These are phyloP conservation scores for Parascotia fuliginaria DNA, from an alignment of 2,888 invertebrate species.

Conservation along the genomic window DNA sequence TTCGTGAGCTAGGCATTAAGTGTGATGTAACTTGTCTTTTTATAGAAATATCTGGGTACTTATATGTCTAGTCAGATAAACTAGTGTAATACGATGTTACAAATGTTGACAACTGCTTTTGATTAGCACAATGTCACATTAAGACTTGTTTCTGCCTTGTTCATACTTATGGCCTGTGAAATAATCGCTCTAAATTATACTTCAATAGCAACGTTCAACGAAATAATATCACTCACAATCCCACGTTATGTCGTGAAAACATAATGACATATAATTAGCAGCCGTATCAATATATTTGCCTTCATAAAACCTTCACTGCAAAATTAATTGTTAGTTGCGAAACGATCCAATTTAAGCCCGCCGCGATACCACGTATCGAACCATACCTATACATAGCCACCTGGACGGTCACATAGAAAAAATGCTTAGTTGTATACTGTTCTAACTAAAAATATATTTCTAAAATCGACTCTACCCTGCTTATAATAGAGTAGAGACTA, in stretches of 20 bases:
- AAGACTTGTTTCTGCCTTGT: no score
- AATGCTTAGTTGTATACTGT: constrained; percentile 59
- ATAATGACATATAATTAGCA: constrained; percentile 36
- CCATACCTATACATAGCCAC: constrained; percentile 84
- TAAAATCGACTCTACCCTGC: constrained; percentile 59
- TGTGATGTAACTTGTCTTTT: no score
- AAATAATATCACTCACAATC: constrained; percentile 24
- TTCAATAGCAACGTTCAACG: constrained; percentile 14
- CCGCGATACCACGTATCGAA: constrained; percentile 72
- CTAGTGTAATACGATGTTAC: no score
- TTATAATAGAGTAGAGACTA: constrained; percentile 56
- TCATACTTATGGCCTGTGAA: neutral
- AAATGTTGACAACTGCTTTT: no score
- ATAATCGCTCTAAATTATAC: constrained; percentile 9
- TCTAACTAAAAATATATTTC: constrained; percentile 36
- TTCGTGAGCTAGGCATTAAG: no score
- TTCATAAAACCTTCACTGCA: constrained; percentile 65
- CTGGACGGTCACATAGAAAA: constrained; percentile 85
- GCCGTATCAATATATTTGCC: constrained; percentile 38
- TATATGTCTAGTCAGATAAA: no score
- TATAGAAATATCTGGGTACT: no score
- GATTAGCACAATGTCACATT: no score
- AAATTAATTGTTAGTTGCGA: constrained; percentile 68
- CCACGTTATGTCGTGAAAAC: constrained; percentile 34
- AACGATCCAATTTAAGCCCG: constrained; percentile 67